Evolutionary conservation across 2,113 vertebrate species (phyloP).

Genomic region (Phyllostomus hastatus): DNA sequence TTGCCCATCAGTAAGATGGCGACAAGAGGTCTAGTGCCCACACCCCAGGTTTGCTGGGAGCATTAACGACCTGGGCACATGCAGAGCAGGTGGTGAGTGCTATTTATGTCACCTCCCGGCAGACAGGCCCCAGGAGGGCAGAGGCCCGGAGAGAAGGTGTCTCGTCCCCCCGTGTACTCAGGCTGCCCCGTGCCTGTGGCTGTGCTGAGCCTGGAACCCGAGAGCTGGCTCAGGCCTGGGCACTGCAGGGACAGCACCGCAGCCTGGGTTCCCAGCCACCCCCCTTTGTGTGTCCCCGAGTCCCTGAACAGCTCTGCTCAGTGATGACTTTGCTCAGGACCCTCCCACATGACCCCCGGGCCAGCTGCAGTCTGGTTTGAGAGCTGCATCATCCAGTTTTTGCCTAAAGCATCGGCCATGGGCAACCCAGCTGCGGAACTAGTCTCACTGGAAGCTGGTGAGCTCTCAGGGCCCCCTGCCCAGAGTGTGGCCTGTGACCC

Average conservation of each 20-base stretch:
- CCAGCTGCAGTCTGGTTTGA: not conserved
- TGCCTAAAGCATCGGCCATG: not conserved
- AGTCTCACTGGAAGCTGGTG: not conserved
- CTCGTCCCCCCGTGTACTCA: not conserved
- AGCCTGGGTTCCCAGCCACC: not conserved
- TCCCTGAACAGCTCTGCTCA: not conserved
- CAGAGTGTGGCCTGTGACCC: not conserved
- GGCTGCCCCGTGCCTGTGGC: no score
- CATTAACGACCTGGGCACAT: accelerated
- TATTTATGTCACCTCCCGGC: accelerated
- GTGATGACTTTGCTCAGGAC: not conserved
- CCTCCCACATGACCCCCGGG: not conserved
- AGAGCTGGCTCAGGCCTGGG: not conserved
- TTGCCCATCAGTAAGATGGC: not conserved
- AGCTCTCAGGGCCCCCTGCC: not conserved
- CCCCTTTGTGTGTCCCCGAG: accelerated
- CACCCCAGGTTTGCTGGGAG: accelerated
- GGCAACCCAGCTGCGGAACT: not conserved
- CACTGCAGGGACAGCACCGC: no score
- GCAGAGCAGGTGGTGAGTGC: not conserved
- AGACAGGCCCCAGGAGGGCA: not conserved
- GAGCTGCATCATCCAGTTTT: not conserved
- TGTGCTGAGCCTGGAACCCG: accelerated
- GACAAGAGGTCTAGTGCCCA: not conserved
- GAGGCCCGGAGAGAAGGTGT: not conserved